Conservation (phyloP, 2,888 invertebrate genomes). For the Drosophila ezoana region DNA sequence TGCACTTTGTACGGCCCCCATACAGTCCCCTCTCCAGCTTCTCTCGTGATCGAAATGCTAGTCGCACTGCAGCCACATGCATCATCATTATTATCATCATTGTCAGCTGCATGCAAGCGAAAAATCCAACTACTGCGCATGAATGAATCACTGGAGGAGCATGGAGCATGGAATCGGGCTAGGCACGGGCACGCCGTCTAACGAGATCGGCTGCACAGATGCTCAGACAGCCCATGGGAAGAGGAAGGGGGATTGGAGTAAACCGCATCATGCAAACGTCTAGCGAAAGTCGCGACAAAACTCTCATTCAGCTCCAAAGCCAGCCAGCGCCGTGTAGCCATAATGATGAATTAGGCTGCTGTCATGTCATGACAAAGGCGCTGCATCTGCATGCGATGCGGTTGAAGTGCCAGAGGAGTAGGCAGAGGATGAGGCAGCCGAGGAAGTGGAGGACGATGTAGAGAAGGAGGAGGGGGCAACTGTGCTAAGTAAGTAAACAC, state of each 20-base stretch:
- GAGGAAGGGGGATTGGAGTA: not conserved
- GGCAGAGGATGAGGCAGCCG: not conserved
- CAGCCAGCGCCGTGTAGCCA: conserved; percentile 60
- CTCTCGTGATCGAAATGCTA: conserved; percentile 21
- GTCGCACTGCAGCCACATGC: conserved; percentile 50
- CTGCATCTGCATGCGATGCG: conserved; percentile 77
- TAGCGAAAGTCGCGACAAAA: conserved; percentile 81
- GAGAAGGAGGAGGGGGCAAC: not conserved
- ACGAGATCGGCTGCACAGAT: conserved; percentile 66
- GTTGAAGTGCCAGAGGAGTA: conserved; percentile 24
- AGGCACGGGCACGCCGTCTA: conserved; percentile 55
- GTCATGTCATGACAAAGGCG: conserved; percentile 83
- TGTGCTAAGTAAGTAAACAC: conserved; percentile 72
- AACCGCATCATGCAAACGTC: conserved; percentile 64
- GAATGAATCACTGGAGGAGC: conserved; percentile 68
- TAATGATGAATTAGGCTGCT: conserved; percentile 83
- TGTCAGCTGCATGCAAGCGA: conserved; percentile 75
- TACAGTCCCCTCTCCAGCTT: conserved; percentile 2
- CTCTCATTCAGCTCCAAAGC: conserved; percentile 57
- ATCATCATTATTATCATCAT: conserved; percentile 77
- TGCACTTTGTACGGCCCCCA: conserved; percentile 54
- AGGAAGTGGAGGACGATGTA: not conserved
- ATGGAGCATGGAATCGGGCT: conserved; percentile 49
- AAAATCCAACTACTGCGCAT: conserved; percentile 73
- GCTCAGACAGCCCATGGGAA: conserved; percentile 8